phyloP scores from a whole-genome alignment of 2,113 vertebrate genomes.

The Pygoscelis antarcticus region DNA sequence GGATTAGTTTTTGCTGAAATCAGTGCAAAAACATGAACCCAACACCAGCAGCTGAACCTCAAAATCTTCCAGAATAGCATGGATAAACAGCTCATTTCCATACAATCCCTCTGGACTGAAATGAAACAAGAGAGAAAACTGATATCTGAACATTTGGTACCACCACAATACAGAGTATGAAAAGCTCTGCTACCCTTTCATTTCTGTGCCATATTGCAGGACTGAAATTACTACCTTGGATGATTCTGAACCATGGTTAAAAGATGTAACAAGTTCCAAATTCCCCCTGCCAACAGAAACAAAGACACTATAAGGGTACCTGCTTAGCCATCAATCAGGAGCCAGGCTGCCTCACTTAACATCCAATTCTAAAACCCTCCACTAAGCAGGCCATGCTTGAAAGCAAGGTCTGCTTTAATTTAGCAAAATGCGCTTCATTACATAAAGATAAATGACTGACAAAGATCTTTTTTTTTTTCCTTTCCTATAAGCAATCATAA shows the following conservation, averaged over 20 bases:
- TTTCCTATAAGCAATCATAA: neutral
- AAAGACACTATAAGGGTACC: neutral
- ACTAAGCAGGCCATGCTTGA: neutral
- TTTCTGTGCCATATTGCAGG: neutral
- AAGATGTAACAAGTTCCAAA: neutral
- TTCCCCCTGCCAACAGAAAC: neutral
- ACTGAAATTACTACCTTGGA: neutral
- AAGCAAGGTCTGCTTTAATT: conserved; percentile 3
- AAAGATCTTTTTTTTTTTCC: neutral
- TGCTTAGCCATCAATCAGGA: neutral
- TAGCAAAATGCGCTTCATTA: neutral
- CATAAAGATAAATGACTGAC: neutral
- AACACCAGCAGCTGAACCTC: neutral
- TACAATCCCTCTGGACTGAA: neutral
- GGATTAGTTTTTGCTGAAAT: neutral
- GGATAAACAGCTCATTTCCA: neutral
- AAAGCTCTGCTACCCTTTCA: neutral
- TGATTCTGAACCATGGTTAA: neutral
- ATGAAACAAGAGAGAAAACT: neutral
- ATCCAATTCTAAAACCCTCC: neutral
- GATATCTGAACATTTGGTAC: neutral
- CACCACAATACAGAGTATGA: neutral
- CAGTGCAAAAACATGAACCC: neutral
- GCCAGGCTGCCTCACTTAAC: neutral
- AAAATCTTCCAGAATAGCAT: neutral